These are phyloP conservation scores for Nymphalis c-album DNA, from an alignment of 2,888 invertebrate species.

Conservation along the genomic window DNA sequence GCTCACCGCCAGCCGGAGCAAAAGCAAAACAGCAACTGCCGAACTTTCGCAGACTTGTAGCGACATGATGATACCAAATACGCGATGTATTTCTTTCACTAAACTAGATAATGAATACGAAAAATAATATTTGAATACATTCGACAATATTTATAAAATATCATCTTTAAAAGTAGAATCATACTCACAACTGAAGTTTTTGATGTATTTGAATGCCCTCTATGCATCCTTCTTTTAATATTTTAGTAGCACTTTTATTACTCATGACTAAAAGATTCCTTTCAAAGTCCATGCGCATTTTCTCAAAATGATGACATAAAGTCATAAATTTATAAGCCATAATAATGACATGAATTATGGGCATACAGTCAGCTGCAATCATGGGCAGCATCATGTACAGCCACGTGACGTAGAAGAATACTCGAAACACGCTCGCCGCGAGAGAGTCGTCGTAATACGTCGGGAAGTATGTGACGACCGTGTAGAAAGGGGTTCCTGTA, in stretches of 20 bases:
- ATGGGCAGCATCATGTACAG: slow-evolving; percentile 74
- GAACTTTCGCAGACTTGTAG: slow-evolving; percentile 75
- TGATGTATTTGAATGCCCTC: slow-evolving; percentile 68
- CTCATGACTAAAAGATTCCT: slow-evolving; percentile 45
- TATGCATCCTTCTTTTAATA: slow-evolving; percentile 57
- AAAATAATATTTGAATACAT: neutral
- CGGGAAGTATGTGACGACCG: slow-evolving; percentile 70
- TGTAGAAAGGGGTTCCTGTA: slow-evolving; percentile 68
- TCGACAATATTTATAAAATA: neutral
- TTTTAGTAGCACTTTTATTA: slow-evolving; percentile 50
- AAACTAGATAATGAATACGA: slow-evolving; percentile 48
- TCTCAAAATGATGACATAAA: slow-evolving; percentile 58
- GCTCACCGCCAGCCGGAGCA: slow-evolving; percentile 70
- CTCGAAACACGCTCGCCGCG: slow-evolving; percentile 54
- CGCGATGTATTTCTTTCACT: slow-evolving; percentile 65
- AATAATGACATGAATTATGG: slow-evolving; percentile 64
- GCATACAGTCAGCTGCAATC: slow-evolving; percentile 73
- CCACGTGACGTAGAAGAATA: slow-evolving; percentile 70
- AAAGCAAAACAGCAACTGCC: slow-evolving; percentile 68
- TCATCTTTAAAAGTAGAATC: neutral
- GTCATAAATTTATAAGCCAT: slow-evolving; percentile 67
- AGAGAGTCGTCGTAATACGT: slow-evolving; percentile 58
- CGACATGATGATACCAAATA: slow-evolving; percentile 75
- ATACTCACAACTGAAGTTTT: slow-evolving; percentile 62
- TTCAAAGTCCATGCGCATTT: slow-evolving; percentile 56